Conservation (phyloP, 2,888 invertebrate species). For the Altica lythri region DNA sequence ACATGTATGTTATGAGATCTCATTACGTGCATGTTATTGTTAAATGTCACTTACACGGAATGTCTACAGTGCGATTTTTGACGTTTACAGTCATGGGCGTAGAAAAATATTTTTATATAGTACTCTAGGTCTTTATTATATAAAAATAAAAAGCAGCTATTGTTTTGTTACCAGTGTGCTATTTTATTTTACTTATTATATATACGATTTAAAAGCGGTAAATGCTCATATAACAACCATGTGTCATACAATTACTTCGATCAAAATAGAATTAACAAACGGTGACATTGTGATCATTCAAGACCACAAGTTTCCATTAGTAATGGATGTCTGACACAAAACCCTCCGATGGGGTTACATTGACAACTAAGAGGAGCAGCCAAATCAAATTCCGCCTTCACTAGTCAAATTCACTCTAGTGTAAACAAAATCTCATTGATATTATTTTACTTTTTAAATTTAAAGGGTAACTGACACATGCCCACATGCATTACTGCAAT, state of each 20-base stretch:
- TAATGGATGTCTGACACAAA: slow-evolving; percentile 47
- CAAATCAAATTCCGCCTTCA: slow-evolving; percentile 55
- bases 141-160: too few relatives aligned
- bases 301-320: slow-evolving; percentile 47
- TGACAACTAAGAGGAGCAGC: slow-evolving; percentile 48
- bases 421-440: slow-evolving; percentile 58
- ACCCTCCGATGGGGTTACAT: slow-evolving; percentile 52
- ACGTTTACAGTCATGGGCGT: too few relatives aligned
- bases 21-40: too few relatives aligned
- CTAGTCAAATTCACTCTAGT: slow-evolving; percentile 54
- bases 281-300: slow-evolving; percentile 20
- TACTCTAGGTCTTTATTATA: too few relatives aligned
- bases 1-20: too few relatives aligned
- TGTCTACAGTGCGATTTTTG: too few relatives aligned
- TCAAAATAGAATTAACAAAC: slow-evolving; percentile 23
- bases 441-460: slow-evolving; percentile 57
- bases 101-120: too few relatives aligned
- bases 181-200: too few relatives aligned
- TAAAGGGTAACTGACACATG: slow-evolving; percentile 47
- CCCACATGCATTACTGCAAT: slow-evolving; percentile 35
- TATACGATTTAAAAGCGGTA: slow-evolving; percentile 1
- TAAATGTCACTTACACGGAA: too few relatives aligned
- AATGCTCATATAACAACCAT: slow-evolving; percentile 22
- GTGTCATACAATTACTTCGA: slow-evolving; percentile 20
- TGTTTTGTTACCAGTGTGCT: not conserved